These are phyloP conservation scores for Todiramphus chloris DNA, from an alignment of 2,113 vertebrate genomes.

Conservation along the genomic window DNA sequence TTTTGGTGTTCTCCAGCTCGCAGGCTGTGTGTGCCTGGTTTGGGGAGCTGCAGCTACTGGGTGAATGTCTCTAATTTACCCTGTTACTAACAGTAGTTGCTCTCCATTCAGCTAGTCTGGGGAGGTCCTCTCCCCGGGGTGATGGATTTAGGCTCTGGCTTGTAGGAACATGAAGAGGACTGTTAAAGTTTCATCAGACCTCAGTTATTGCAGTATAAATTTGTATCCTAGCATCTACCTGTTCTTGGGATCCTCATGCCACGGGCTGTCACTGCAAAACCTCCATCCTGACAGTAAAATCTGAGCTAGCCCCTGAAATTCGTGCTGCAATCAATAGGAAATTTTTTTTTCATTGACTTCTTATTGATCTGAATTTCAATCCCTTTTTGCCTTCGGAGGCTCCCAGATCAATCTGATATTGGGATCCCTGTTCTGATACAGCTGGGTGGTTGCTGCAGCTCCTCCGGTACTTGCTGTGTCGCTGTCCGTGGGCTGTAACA, in stretches of 20 bases:
- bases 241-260: neutral
- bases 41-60: neutral
- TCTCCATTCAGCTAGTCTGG: neutral
- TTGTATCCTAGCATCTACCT: neutral
- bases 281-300: neutral
- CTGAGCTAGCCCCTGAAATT: neutral
- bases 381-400: neutral
- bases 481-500: accelerated
- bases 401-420: neutral
- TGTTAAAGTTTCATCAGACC: neutral
- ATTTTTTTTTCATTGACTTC: neutral
- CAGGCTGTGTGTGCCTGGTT: accelerated
- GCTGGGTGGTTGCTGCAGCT: neutral
- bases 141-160: neutral
- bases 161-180: neutral
- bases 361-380: neutral
- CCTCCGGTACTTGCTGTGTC: neutral
- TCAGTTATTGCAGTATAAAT: neutral
- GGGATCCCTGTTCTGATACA: neutral
- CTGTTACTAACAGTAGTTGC: neutral
- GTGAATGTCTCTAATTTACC: neutral
- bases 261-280: neutral
- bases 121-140: neutral
- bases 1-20: neutral
- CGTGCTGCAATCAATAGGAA: neutral